Evolutionary conservation across 1,140 invertebrate genomes (phyloP), one percentile per base, ranked within the genome.

Genomic region (Drosophila santomea): DNA sequence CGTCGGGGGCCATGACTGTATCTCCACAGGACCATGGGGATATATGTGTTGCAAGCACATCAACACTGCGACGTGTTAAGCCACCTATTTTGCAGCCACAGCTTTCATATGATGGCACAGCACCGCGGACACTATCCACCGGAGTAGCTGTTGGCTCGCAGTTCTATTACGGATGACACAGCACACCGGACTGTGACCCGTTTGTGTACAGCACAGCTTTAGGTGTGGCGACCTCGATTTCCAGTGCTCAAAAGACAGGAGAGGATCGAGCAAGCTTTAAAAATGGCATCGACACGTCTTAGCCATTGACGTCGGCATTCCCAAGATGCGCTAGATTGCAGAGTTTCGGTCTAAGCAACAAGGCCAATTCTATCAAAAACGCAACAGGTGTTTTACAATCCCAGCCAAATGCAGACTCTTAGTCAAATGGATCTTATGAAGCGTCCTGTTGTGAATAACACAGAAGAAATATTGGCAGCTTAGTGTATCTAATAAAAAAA

Each of bases 151-250:
- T 88, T 6, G 75, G 91, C 32, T 91, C 91, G 10, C 91, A 91
- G 61, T 91, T 89, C 45, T 92, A 92, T 55, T 92, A 92, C 52
- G 91, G 91, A 89, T 92, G 91, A 92, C 91, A 85, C 59, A 80
- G 66, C 57, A 78, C 58, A 7, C 38, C 61, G 28, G 77, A 80
- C 32, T 72, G 62, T 23, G 77, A 89, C 38, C 80, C 84, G 0
- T 66, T 80, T 50, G 56, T 89, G 41, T 84, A 78, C 20, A 59
- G 71, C 12, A 72, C 64, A 47, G 44, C 55, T 20, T 44, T 84
- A 20, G 56, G 39, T 35, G 54, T 23, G 38, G 11, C 25, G 7
- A 14, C 67, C 7, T 48, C 67, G 1, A 63, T 47, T 28, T 47
- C 54, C 20, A 55, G 48, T 28, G 47, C 36, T 15, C 60, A 45